Evolutionary conservation across 2,888 invertebrate species (phyloP).

Genomic region (Mythimna vitellina): DNA sequence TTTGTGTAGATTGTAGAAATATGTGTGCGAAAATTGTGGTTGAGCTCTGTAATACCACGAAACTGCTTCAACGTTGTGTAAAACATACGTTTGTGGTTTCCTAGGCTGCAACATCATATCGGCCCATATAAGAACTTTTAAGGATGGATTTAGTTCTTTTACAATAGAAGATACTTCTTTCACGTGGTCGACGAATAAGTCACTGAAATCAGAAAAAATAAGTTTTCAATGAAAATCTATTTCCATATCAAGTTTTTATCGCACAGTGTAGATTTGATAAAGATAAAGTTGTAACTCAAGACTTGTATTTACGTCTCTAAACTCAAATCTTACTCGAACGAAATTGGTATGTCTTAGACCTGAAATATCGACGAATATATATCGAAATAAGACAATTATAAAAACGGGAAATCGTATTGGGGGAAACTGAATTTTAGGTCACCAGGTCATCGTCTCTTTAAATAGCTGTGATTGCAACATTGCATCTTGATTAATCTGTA

Average conservation of each 20-base stretch:
- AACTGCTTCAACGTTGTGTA: constrained; percentile 91
- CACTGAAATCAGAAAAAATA: constrained; percentile 74
- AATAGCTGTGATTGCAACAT: no score
- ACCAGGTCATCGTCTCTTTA: no score
- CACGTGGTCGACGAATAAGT: constrained; percentile 92
- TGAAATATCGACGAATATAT: no score
- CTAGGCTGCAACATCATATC: constrained; percentile 93
- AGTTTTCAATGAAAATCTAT: no score
- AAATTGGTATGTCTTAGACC: no score
- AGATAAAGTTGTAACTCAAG: not conserved
- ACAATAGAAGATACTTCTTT: constrained; percentile 87
- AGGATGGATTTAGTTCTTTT: constrained; percentile 82
- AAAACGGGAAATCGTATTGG: no score
- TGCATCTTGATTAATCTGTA: no score
- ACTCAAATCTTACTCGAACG: no score
- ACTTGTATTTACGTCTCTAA: not conserved
- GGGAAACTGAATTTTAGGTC: no score
- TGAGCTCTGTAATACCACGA: constrained; percentile 92
- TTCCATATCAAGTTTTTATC: no score
- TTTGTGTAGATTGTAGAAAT: constrained; percentile 73
- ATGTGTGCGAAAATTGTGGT: constrained; percentile 73
- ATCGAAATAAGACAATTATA: no score
- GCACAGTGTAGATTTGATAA: no score
- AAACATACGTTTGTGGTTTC: constrained; percentile 81
- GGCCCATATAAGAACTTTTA: constrained; percentile 94